A percentile compares a stretch with the other conserved stretches of the same genome.
These are phyloP conservation scores for Drosophila ogumai DNA, from an alignment of 1,140 invertebrate genomes.

Conservation along the genomic window DNA sequence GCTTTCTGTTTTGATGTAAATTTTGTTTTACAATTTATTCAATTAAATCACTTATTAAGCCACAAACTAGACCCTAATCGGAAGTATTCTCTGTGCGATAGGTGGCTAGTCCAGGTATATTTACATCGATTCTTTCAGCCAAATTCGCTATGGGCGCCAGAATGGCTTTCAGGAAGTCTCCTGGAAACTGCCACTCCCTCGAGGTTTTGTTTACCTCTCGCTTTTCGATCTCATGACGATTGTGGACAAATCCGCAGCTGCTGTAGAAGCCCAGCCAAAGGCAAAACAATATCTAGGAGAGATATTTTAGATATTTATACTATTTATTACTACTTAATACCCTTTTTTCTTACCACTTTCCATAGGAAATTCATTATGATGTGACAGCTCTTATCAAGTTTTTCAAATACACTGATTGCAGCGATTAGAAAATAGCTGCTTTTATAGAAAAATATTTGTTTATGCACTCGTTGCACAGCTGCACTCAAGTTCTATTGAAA, in stretches of 20 bases:
- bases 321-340: neutral
- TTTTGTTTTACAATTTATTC: neutral
- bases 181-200: neutral
- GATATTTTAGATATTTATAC: neutral
- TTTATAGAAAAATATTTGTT: conserved; percentile 11
- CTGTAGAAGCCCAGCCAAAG: neutral
- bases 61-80: neutral
- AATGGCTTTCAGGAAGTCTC: neutral
- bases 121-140: neutral
- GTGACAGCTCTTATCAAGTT: neutral
- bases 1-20: neutral
- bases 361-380: conserved; percentile 1
- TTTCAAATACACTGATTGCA: conserved; percentile 5
- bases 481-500: neutral
- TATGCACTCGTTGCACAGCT: conserved; percentile 4
- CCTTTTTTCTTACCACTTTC: conserved; percentile 13
- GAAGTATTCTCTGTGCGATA: neutral
- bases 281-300: conserved; percentile 3
- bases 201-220: neutral
- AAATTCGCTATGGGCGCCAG: conserved; percentile 8
- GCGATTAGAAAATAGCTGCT: neutral
- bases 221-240: conserved; percentile 5
- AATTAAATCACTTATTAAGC: no score
- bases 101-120: neutral
- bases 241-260: neutral